Conservation (phyloP, 2,113 vertebrate species). For the Ploceus nigricollis region DNA sequence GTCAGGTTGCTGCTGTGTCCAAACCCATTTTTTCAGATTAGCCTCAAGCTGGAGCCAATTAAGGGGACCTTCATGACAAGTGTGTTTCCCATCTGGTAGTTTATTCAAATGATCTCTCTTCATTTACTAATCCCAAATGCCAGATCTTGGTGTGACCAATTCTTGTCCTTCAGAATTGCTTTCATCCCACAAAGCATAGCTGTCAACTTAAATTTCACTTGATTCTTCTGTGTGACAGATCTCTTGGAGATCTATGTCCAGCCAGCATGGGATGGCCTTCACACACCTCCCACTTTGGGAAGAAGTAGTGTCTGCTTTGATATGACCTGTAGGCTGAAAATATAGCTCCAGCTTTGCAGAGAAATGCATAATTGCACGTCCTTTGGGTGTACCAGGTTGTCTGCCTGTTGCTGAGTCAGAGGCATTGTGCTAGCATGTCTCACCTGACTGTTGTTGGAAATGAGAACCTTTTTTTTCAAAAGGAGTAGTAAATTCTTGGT, state of each 20-base stretch:
- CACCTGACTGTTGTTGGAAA: neutral
- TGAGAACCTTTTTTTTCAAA: neutral
- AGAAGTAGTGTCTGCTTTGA: neutral
- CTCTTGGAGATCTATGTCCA: neutral
- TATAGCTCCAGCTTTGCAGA: neutral
- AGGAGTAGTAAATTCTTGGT: neutral
- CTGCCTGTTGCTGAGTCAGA: neutral
- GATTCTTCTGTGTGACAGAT: neutral
- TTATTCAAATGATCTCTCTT: neutral
- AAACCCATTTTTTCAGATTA: conserved; percentile 17
- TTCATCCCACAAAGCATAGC: neutral
- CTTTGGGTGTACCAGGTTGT: neutral
- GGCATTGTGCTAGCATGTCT: neutral
- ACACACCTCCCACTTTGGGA: neutral
- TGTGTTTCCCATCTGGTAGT: conserved; percentile 1
- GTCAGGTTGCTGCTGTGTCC: neutral
- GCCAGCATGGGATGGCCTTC: neutral
- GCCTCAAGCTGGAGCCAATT: neutral
- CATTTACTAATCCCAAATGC: neutral
- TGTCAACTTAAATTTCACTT: neutral
- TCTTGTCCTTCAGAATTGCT: neutral
- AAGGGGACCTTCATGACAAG: neutral
- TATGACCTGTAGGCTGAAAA: neutral
- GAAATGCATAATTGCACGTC: neutral
- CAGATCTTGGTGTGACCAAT: neutral